Conservation (phyloP, 2,888 invertebrate species). For the Frankliniella intonsa region DNA sequence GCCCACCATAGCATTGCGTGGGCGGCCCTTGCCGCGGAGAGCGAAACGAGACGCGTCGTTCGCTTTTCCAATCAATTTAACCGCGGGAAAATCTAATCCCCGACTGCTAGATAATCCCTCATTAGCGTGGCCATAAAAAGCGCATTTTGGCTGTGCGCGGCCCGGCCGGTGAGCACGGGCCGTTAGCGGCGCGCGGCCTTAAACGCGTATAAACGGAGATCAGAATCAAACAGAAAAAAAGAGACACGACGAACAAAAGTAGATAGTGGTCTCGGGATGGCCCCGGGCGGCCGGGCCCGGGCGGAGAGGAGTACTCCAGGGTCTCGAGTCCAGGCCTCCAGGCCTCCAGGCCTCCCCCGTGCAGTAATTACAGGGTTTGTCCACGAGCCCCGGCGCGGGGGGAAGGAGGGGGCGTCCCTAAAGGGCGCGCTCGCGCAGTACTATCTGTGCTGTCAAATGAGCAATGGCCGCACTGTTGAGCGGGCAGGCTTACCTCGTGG, state of each 20-base stretch:
- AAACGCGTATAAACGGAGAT: slow-evolving; percentile 17
- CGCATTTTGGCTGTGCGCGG: not conserved
- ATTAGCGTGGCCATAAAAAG: too few relatives aligned
- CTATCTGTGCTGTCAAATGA: not conserved
- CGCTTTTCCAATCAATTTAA: too few relatives aligned
- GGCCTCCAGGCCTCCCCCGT: not conserved
- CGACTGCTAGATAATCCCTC: too few relatives aligned
- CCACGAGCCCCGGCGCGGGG: not conserved
- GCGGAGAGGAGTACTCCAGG: not conserved
- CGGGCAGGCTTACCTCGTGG: too few relatives aligned
- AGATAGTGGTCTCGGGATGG: slow-evolving; percentile 2
- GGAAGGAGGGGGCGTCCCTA: not conserved
- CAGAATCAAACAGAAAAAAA: slow-evolving; percentile 1
- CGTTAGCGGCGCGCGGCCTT: not conserved
- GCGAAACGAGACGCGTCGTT: not conserved
- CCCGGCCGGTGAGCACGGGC: not conserved
- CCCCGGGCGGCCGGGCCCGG: not conserved
- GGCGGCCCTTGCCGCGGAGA: too few relatives aligned
- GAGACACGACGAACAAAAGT: not conserved
- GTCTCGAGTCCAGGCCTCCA: not conserved
- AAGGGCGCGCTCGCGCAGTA: not conserved
- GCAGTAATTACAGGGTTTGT: slow-evolving; percentile 5
- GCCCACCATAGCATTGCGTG: too few relatives aligned
- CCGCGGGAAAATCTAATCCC: too few relatives aligned
- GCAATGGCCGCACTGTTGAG: too few relatives aligned